phyloP scores from a whole-genome alignment of 2,797 vertebrate genomes.

The Bothrops alternatus region DNA sequence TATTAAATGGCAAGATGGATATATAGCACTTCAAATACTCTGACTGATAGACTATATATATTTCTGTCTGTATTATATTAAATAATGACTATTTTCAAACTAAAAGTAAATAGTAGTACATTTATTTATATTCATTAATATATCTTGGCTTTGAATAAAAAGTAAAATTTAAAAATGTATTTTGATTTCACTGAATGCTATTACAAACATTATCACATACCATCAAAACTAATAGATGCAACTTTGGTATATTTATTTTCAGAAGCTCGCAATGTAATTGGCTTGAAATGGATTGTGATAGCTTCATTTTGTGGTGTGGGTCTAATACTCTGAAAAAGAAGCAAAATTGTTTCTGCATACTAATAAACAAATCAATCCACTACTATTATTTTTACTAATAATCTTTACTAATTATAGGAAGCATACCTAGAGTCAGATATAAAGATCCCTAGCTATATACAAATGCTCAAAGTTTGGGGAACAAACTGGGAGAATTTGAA shows the following conservation, averaged over 20 bases:
- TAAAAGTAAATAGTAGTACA: not conserved
- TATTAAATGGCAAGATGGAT: not conserved
- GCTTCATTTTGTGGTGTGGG: constrained; percentile 95
- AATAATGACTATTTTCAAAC: not conserved
- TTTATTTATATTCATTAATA: not conserved
- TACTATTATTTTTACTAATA: not conserved
- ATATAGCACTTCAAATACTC: not conserved
- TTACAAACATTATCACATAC: constrained; percentile 72
- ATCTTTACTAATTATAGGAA: not conserved
- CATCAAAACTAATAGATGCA: constrained; percentile 97
- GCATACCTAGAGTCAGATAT: no score
- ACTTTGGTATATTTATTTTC: constrained; percentile 99
- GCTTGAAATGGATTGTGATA: constrained; percentile 90
- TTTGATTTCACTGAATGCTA: not conserved
- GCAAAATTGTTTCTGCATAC: constrained; percentile 25
- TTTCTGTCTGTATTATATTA: not conserved
- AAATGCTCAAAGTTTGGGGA: no score
- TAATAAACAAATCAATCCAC: not conserved
- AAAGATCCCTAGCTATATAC: not conserved
- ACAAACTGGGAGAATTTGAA: no score
- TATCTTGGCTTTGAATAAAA: constrained; percentile 1
- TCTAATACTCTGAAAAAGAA: constrained; percentile 85
- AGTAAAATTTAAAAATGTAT: constrained; percentile 20
- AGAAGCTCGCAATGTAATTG: constrained; percentile 92
- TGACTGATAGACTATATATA: not conserved